Evolutionary conservation across 2,888 invertebrate genomes (phyloP), one percentile per base, ranked within the genome.

Genomic region (Ecdyonurus torrentis): DNA sequence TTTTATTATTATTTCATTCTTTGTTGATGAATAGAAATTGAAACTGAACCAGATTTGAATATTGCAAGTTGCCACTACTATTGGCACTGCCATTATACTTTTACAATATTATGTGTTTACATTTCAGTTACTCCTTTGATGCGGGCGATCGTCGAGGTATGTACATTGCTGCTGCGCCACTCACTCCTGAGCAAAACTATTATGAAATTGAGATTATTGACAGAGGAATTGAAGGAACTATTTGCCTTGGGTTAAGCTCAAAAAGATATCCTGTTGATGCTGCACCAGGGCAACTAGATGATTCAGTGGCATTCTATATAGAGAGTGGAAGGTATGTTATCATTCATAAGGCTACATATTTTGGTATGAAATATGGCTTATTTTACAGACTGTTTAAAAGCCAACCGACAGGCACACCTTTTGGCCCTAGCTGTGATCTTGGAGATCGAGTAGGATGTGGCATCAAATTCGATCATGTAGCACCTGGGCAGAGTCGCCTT

Each of bases 191-290:
- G 55, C 72, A 74, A 63, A 77, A 78, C 68, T 79, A 78, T 69
- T 79, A 76, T 72, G 78, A 79, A 72, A 74, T 78, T 65, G 77
- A 78, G 69, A 76, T 79, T 59, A 68, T 77, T 59, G 77, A 78
- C 65, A 77, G 76, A 5, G 78, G 78, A 50, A 74, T 76, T 67
- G 76, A 74, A 67, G 76, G 77, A 66, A 77, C 75, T 67, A 77
- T 79, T 63, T 77, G 77, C 23, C 77, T 79, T 65, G 78, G 78
- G 37, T 68, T 79, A n/a, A 66, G 67, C 58, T 64, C 75, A 18
- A 68, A 70, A 62, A 69, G 70, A 52, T 74, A 76, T 66, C 72
- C 74, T 3, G 67, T 76, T 63, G 74, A 76, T 66, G 71, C 72
- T 55, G 74, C 73, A 66, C 75, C 76, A 23, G 77, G 77, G 2